Percentiles rank a stretch among this genome's conserved stretches.
These are phyloP conservation scores for Strix uralensis DNA, from an alignment of 2,113 vertebrate genomes.

Conservation along the genomic window DNA sequence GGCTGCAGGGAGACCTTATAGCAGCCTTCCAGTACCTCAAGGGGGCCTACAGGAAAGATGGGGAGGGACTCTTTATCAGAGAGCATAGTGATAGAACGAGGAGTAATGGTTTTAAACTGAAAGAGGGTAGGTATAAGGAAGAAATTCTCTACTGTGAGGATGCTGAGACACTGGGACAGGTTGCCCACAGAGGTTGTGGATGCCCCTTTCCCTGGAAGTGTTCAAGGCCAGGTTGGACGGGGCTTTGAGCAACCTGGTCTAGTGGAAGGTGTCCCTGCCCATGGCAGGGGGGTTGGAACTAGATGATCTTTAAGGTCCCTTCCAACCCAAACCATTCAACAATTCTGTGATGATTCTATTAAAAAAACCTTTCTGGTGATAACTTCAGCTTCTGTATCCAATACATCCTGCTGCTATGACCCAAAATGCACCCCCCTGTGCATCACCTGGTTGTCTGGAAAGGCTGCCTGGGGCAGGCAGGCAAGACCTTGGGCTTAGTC, in stretches of 20 bases:
- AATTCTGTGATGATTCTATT: neutral
- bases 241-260: neutral
- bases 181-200: neutral
- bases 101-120: neutral
- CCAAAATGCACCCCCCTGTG: neutral
- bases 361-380: rapidly evolving
- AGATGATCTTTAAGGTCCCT: neutral
- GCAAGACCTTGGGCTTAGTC: neutral
- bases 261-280: neutral
- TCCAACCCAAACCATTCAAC: neutral
- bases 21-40: neutral
- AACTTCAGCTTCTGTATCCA: neutral
- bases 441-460: neutral
- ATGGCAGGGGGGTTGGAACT: too few relatives aligned
- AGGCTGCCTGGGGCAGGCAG: neutral
- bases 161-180: neutral
- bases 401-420: neutral
- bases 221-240: neutral
- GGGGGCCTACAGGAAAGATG: neutral
- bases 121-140: too few relatives aligned
- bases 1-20: neutral
- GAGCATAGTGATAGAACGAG: neutral
- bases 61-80: too few relatives aligned
- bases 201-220: neutral
- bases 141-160: neutral